These are phyloP conservation scores for Julus scanicus DNA, from an alignment of 2,888 invertebrate genomes.

Conservation along the genomic window DNA sequence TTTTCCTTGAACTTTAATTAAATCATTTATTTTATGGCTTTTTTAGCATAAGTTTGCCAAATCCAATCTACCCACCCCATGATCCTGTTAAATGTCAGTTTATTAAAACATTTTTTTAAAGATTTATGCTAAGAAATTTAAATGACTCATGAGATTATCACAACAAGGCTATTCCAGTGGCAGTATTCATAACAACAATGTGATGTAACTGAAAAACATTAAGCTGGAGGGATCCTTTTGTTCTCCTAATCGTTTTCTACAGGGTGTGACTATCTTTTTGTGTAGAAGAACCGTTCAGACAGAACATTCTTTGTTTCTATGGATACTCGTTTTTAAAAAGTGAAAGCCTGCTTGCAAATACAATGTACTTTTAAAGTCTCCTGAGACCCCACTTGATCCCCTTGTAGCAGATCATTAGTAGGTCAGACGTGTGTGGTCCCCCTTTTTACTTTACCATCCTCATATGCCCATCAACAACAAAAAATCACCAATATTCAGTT, in stretches of 20 bases:
- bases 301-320: not conserved
- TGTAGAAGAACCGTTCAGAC: not conserved
- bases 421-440: slow-evolving; percentile 11
- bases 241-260: not conserved
- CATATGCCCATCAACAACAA: not conserved
- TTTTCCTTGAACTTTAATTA: too few species aligned
- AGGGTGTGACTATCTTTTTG: not conserved
- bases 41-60: too few species aligned
- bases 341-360: not conserved
- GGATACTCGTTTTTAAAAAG: not conserved
- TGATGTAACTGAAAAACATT: too few species aligned
- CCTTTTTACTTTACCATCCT: not conserved
- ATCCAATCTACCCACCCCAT: too few species aligned
- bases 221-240: not conserved
- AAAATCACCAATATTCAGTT: slow-evolving; percentile 15
- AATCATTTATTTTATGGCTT: too few species aligned
- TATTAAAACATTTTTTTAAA: too few species aligned
- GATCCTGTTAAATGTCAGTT: too few species aligned
- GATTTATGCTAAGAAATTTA: too few species aligned
- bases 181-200: too few species aligned
- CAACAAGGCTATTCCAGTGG: too few species aligned
- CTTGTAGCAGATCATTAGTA: slow-evolving; percentile 2
- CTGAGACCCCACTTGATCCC: not conserved
- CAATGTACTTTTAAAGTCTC: not conserved
- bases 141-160: too few species aligned